Conservation (phyloP, 1,140 invertebrate genomes). For the Caenorhabditis tropicalis region DNA sequence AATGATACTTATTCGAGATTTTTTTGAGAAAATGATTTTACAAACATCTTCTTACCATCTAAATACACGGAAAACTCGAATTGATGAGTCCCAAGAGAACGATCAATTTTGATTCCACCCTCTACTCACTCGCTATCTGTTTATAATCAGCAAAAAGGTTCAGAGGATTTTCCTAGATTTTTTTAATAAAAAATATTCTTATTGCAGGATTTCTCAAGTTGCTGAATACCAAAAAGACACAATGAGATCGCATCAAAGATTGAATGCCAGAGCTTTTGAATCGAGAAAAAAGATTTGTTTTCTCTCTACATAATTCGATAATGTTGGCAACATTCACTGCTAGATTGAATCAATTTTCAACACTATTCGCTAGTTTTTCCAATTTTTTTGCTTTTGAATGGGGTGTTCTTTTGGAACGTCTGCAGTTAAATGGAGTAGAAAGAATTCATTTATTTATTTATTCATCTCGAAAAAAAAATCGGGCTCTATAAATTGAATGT, state of each 20-base stretch:
- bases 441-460: background rate
- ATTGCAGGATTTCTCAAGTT: background rate
- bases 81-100: background rate
- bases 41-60: background rate
- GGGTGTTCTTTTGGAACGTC: background rate
- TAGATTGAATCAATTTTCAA: constrained; percentile 38
- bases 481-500: too few species aligned
- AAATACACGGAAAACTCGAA: background rate
- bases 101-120: background rate
- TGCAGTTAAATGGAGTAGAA: background rate
- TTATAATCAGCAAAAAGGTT: background rate
- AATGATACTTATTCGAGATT: background rate
- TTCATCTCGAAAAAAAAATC: too few species aligned
- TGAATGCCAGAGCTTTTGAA: background rate
- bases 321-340: constrained; percentile 36
- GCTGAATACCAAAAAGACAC: background rate
- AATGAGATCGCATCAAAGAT: constrained; percentile 29
- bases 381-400: background rate
- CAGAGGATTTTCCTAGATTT: background rate
- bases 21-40: background rate
- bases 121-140: background rate
- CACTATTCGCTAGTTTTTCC: background rate
- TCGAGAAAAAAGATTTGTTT: constrained; percentile 7
- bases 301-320: constrained; percentile 4
- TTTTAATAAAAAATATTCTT: too few species aligned